Conservation (phyloP, 2,113 vertebrate genomes). For the Gymnorhina tibicen region DNA sequence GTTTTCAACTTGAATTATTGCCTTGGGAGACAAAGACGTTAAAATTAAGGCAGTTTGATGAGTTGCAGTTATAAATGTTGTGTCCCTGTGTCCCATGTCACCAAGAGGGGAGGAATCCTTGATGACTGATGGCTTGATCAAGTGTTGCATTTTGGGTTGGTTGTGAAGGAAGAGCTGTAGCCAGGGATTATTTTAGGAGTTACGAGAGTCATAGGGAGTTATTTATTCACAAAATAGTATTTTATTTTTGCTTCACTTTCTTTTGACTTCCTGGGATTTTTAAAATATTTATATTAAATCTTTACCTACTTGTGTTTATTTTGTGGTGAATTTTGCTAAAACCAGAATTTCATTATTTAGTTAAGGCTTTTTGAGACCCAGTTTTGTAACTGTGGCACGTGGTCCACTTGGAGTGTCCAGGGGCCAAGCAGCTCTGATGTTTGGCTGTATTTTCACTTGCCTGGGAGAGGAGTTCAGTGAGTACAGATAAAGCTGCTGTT, state of each 20-base stretch:
- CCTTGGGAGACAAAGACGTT: background rate
- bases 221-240: background rate
- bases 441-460: background rate
- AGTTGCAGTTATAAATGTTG: background rate
- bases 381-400: background rate
- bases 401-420: background rate
- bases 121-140: background rate
- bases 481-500: background rate
- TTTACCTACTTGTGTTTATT: background rate
- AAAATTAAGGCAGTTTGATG: background rate
- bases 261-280: background rate
- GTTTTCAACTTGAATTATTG: background rate
- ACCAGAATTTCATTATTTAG: background rate
- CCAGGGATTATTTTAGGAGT: background rate
- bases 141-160: background rate
- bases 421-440: background rate
- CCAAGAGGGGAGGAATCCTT: background rate
- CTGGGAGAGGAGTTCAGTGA: background rate
- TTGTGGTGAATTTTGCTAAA: background rate
- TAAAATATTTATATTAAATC: background rate
- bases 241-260: background rate
- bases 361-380: background rate
- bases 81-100: background rate
- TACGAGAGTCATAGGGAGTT: background rate
- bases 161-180: background rate